Percentiles rank a stretch among this genome's conserved stretches.
phyloP scores from a whole-genome alignment of 2,113 vertebrate genomes.

The Falco punctatus region DNA sequence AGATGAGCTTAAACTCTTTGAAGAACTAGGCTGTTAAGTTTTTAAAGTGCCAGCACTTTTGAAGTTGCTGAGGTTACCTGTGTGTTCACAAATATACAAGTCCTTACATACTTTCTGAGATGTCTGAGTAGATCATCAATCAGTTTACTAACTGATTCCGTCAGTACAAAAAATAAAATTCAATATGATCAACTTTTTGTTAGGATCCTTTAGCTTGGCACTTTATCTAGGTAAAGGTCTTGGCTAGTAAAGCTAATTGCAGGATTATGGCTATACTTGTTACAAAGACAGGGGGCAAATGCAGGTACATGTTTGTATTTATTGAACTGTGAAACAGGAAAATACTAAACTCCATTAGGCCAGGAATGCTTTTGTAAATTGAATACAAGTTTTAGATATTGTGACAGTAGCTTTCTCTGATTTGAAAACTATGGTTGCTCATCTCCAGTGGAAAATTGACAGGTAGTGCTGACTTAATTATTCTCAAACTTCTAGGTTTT shows the following conservation, averaged over 20 bases:
- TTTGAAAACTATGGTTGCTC: background rate
- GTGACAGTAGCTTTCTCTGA: background rate
- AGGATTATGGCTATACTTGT: background rate
- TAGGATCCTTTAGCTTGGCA: background rate
- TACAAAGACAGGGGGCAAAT: background rate
- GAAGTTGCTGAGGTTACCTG: background rate
- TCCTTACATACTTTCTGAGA: background rate
- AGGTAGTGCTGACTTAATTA: background rate
- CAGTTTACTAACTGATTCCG: background rate
- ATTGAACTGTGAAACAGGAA: background rate
- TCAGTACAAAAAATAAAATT: background rate
- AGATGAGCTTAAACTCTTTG: background rate
- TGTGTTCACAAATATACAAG: background rate
- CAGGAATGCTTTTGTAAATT: background rate
- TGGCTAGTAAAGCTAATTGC: background rate
- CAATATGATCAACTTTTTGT: background rate
- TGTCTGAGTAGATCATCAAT: background rate
- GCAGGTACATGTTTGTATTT: background rate
- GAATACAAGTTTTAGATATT: background rate
- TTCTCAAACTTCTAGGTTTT: background rate
- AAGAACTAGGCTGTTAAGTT: background rate
- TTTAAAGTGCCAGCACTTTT: background rate
- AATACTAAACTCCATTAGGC: background rate
- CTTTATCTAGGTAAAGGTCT: background rate
- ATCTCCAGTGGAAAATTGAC: background rate